phyloP scores from a whole-genome alignment of 92 coral and sea anemone species.

The Epizoanthus ramosus region DNA sequence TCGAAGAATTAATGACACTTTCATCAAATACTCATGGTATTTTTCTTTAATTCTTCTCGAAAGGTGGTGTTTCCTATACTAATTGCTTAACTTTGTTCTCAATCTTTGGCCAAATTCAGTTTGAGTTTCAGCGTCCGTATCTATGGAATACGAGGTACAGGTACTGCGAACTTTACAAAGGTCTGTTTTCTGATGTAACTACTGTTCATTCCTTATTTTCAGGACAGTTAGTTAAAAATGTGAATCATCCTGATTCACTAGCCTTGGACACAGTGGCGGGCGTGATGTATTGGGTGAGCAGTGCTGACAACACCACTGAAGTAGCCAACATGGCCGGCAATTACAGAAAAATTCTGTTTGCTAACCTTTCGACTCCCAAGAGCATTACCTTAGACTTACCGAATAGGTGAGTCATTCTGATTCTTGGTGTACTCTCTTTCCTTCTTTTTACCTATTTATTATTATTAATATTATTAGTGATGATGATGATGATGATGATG shows the following conservation, averaged over 20 bases:
- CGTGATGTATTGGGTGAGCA: constrained; percentile 28
- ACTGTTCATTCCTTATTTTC: neutral
- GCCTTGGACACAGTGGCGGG: constrained; percentile 28
- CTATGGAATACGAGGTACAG: no score
- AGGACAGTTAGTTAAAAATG: constrained; percentile 6
- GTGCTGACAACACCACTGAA: constrained; percentile 15
- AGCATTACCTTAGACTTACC: constrained; percentile 20
- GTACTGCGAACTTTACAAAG: no score
- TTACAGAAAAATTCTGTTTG: neutral
- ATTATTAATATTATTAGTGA: no score
- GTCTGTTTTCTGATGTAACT: neutral
- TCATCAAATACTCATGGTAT: no score
- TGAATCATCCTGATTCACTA: constrained; percentile 17
- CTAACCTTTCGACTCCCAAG: constrained; percentile 13
- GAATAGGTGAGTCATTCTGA: neutral
- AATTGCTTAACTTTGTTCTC: neutral
- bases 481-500: no score
- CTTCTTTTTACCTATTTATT: no score
- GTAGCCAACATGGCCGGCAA: neutral
- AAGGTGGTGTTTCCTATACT: no score
- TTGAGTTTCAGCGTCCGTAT: no score
- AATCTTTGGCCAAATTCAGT: neutral
- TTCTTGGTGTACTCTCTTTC: neutral
- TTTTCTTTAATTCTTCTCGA: no score
- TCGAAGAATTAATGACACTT: no score